Evolutionary conservation across 1,140 invertebrate species (phyloP).

Genomic region (Doryteuthis pealeii): DNA sequence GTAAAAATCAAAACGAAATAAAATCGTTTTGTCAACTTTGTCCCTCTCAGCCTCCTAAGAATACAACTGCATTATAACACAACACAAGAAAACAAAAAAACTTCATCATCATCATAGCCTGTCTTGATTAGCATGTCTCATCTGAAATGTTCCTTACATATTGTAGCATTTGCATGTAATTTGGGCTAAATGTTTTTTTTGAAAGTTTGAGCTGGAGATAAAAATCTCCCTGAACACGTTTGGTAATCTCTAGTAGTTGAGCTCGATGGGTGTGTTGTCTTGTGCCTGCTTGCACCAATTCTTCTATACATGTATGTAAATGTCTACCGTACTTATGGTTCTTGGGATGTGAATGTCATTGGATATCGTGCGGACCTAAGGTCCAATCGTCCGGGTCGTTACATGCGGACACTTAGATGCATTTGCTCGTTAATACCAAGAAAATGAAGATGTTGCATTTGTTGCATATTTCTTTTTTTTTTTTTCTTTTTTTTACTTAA

Average conservation of each 20-base stretch:
- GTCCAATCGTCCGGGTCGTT: not conserved
- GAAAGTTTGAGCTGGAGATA: not conserved
- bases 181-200: slow-evolving; percentile 5
- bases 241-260: slow-evolving; percentile 10
- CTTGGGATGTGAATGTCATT: slow-evolving; percentile 11
- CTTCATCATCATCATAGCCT: not conserved
- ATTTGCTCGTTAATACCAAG: slow-evolving; percentile 7
- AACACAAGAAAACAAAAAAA: not conserved
- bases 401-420: slow-evolving; percentile 9
- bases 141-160: slow-evolving; percentile 10
- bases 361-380: not conserved
- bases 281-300: slow-evolving; percentile 8
- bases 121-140: slow-evolving; percentile 1
- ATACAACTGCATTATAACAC: not conserved
- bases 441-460: slow-evolving; percentile 2
- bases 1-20: too few relatives aligned
- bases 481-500: not conserved
- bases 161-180: slow-evolving; percentile 9
- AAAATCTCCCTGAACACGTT: not conserved
- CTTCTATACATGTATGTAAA: slow-evolving; percentile 9
- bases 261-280: slow-evolving; percentile 1
- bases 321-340: not conserved
- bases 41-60: too few relatives aligned
- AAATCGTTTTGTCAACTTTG: too few relatives aligned
- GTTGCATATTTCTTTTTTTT: not conserved